phyloP scores from a whole-genome alignment of 2,113 vertebrate genomes.

The Myocastor coypus region DNA sequence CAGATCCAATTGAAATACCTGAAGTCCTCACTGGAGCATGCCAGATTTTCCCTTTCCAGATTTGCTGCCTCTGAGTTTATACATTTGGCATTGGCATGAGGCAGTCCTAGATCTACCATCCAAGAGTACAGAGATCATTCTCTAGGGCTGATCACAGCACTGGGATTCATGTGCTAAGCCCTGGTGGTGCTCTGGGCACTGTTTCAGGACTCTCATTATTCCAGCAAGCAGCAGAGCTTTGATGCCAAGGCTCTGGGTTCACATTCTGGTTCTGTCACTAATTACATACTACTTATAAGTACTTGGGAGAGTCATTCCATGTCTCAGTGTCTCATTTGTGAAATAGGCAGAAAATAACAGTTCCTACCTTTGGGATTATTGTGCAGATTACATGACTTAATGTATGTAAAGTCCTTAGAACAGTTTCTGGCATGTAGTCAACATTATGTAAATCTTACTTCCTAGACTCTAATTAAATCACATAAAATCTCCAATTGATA shows the following conservation, averaged over 20 bases:
- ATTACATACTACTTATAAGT: background rate
- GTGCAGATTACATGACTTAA: background rate
- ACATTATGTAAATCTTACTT: background rate
- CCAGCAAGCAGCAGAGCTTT: background rate
- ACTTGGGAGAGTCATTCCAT: background rate
- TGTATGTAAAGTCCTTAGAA: background rate
- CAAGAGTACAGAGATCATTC: background rate
- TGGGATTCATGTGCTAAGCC: background rate
- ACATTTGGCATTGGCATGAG: background rate
- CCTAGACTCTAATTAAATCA: constrained; percentile 43
- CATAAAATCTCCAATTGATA: background rate
- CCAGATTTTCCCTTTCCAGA: background rate
- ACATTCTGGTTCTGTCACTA: background rate
- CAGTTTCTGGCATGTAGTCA: background rate
- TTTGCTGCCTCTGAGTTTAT: background rate
- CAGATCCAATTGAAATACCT: background rate
- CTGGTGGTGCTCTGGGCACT: fast-evolving
- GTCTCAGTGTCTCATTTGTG: background rate
- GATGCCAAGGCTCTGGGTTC: background rate
- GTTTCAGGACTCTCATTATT: background rate
- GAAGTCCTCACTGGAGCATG: background rate
- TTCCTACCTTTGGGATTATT: background rate
- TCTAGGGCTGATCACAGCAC: background rate
- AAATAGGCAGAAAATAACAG: background rate
- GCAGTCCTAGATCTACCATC: background rate